Evolutionary conservation across 2,113 vertebrate genomes (phyloP), one percentile per base, ranked within the genome.

Genomic region (Dicrurus megarhynchus): DNA sequence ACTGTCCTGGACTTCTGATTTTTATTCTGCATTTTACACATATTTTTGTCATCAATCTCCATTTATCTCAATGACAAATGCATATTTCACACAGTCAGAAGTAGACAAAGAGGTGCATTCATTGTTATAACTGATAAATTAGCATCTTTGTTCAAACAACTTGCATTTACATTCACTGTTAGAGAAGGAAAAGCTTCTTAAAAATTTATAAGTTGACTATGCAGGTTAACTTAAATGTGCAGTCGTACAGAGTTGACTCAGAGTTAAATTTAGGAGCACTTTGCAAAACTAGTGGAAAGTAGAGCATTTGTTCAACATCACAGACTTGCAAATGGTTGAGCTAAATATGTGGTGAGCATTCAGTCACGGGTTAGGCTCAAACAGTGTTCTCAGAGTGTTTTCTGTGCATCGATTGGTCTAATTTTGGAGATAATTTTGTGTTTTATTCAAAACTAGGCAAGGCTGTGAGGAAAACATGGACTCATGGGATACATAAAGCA

Each of bases 181-280:
- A 71, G 73, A 53, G 64, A 75, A 92, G 53, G 60, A 78, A 90
- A 93, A 93, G 57, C 90, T 94, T 55, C 95, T 97, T 93, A 97
- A 95, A 97, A 90, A 96, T 97, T 92, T 93, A 93, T 94, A 96
- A 97, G 93, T 94, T 97, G 96, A 97, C 95, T 96, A 23, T 88
- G 95, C 96, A 97, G 83, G 93, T 95, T 97, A 96, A 96, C 91
- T 94, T 93, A 91, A 94, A 95, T 94, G 76, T 87, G 87, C 89
- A 94, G 42, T 83, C 0, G 11, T 68, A 91, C 65, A 67, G 89
- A 84, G 96, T 97, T 96, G 93, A 93, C 92, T 97, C 94, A 95
- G 84, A 96, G 94, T 93, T 97, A 97, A 96, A 96, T 96, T 97
- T 97, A 97, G 96, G 83, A 81, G 46, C 57, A 61, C 89, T 97